Evolutionary conservation across 2,113 vertebrate genomes (phyloP), one percentile per base, ranked within the genome.

Genomic region (Candoia aspera): DNA sequence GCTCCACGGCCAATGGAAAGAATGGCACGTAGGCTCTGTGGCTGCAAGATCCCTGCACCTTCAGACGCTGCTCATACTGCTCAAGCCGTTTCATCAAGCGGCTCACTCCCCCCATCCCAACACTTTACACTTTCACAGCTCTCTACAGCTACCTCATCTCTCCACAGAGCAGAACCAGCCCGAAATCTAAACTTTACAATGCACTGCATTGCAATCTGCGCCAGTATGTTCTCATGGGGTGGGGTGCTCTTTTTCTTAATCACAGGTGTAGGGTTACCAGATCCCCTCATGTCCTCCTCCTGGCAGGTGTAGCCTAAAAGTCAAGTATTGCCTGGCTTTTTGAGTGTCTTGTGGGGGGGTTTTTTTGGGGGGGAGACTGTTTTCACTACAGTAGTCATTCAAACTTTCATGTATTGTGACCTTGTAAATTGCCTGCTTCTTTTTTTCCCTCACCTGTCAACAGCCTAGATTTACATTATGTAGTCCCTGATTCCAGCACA

Each of bases 111-210:
- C 2, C 79, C 6, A 3, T 9, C 26, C 29, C 58, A 9, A 5
- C 93, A 90, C 79, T 84, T 5, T 89, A 37, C 55, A 0, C n/a
- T 23, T 87, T 91, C 57, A 86, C 37, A 46, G 21, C 85, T 21
- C 57, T 33, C 89, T 57, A 1, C 23, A 33, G 0, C 6, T 83
- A 86, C 6, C 88, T 87, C 86, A 29, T 90, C 37, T 37, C 37
- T 87, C 29, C 88, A 33, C 0, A 58, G 37, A 84, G 92, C 91
- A 89, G 2, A 88, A 95, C 94, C 0, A 92, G 57, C 79, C 84
- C 2, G 24, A 60, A 87, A 88, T 73, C 33, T 93, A 59, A 92
- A 0, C 60, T 42, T 57, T 0, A 0, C 15, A 86, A 58, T 0
- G 0, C 1, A 73, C 92, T 90, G 21, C 73, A 0, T 85, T 13